Base-by-base conservation (phyloP, 2,888 invertebrate species). In the Meghimatium bilineatum region DNA sequence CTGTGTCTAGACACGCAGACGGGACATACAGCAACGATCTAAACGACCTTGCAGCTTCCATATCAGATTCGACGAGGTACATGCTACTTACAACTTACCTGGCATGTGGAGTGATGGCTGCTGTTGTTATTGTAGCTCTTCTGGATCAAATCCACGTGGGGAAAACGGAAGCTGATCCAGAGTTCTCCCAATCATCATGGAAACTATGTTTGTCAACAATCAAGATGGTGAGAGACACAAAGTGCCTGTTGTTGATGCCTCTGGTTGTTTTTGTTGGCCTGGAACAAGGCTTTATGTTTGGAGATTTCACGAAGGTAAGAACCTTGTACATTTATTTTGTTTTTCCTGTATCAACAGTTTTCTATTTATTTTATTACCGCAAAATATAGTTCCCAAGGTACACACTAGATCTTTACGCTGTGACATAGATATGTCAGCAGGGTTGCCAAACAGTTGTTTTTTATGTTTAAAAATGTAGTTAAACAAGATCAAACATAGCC, bases 231-330 rank as follows among this genome's bases (percentile, higher is more conserved):
- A 89, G 87, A 66, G 92, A 93, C 86, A 89, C 90, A n/a, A 86
- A 91, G 77, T 91, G 92, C 76, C 91, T 90, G 78, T 89, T 92
- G 56, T 89, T 93, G 17, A 86, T 91, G 23, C 92, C 92, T 0
- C 87, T 93, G 26, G 92, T 93, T 2, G 76, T 92, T 29, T 93
- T 91, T 84, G 89, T 90, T 5, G 93, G 93, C 0, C 87, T 93
- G 66, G 90, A 92, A 80, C 92, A 93, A 82, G 93, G 91, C 0
- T 93, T 93, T 86, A 90, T 93, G 86, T 91, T 92, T 67, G 91
- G 91, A 23, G 92, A 93, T 87, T 93, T 93, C 85, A 92, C 92
- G 17, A 92, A 92, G 91, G 93, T 93, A 86, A 86, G 88, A 79
- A 23, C 29, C 17, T 1, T 56, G 44, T 44, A 8, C n/a, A n/a